Percentiles rank a stretch among this genome's conserved stretches.
phyloP scores from a whole-genome alignment of 2,888 invertebrate species.

The Acanthosepion lycidas region DNA sequence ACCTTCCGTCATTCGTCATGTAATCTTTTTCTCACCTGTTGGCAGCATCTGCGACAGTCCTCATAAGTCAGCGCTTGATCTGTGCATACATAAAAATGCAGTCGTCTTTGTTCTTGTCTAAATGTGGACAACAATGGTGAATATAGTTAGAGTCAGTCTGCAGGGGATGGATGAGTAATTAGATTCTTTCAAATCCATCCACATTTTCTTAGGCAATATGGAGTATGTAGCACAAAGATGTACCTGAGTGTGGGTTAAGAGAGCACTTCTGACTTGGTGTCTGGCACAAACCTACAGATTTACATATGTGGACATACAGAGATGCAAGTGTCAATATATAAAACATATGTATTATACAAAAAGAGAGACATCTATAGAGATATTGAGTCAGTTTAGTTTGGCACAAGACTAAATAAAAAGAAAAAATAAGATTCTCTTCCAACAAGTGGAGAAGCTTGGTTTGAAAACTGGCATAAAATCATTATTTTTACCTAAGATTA shows the following conservation, averaged over 20 bases:
- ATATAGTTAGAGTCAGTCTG: background rate
- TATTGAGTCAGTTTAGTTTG: no score
- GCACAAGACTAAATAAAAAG: no score
- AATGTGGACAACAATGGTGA: background rate
- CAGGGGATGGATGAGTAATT: background rate
- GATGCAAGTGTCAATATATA: no score
- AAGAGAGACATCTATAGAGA: no score
- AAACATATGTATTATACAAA: no score
- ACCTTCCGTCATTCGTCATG: background rate
- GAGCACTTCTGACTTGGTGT: no score
- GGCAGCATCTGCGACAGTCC: background rate
- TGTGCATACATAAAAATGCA: background rate
- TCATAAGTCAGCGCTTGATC: background rate
- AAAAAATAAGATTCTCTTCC: no score
- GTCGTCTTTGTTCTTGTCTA: background rate
- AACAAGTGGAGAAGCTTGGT: no score
- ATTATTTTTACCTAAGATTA: no score
- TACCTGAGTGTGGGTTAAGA: background rate
- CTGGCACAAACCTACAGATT: no score
- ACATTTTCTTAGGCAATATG: background rate
- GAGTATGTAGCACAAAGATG: background rate
- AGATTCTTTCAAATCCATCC: background rate
- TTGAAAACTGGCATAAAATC: no score
- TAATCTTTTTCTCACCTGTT: background rate
- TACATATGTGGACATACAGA: no score